These are phyloP conservation scores for Caradrina clavipalpis DNA, from an alignment of 2,888 invertebrate species.

Conservation along the genomic window DNA sequence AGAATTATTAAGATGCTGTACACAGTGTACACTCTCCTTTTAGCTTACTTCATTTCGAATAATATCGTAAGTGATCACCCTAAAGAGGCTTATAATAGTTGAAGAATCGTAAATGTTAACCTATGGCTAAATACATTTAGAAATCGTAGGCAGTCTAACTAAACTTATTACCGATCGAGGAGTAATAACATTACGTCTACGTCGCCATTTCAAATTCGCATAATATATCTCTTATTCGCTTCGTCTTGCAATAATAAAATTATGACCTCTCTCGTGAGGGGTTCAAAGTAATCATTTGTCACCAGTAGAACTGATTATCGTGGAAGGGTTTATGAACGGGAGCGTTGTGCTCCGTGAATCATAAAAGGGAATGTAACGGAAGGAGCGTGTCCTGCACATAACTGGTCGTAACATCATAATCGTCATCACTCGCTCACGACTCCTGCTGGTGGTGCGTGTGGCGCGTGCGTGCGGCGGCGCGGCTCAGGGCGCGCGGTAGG, in stretches of 20 bases:
- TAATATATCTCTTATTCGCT: constrained; percentile 65
- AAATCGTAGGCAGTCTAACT: constrained; percentile 80
- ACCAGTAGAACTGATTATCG: constrained; percentile 31
- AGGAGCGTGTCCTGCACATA: constrained; percentile 62
- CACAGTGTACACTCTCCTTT: constrained; percentile 69
- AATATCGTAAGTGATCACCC: constrained; percentile 68
- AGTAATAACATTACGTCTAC: constrained; percentile 76
- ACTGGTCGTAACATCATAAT: constrained; percentile 39
- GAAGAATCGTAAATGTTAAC: constrained; percentile 80
- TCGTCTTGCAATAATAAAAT: constrained; percentile 74
- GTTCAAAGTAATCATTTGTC: constrained; percentile 56
- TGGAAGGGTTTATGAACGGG: constrained; percentile 40
- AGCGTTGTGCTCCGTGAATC: constrained; percentile 44
- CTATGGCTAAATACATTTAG: constrained; percentile 85
- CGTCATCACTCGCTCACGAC: constrained; percentile 42
- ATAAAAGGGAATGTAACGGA: constrained; percentile 63
- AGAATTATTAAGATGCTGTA: constrained; percentile 65
- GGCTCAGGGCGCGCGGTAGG: constrained; percentile 68
- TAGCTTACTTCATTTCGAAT: constrained; percentile 65
- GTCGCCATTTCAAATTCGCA: constrained; percentile 67
- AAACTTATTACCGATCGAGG: constrained; percentile 81
- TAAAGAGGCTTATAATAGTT: constrained; percentile 75
- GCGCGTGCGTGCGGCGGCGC: neutral
- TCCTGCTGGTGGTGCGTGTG: constrained; percentile 18
- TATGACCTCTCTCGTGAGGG: constrained; percentile 62